Percentiles rank a stretch among this genome's conserved stretches.
phyloP scores from a whole-genome alignment of 2,113 vertebrate species.

The Heterocephalus glaber region DNA sequence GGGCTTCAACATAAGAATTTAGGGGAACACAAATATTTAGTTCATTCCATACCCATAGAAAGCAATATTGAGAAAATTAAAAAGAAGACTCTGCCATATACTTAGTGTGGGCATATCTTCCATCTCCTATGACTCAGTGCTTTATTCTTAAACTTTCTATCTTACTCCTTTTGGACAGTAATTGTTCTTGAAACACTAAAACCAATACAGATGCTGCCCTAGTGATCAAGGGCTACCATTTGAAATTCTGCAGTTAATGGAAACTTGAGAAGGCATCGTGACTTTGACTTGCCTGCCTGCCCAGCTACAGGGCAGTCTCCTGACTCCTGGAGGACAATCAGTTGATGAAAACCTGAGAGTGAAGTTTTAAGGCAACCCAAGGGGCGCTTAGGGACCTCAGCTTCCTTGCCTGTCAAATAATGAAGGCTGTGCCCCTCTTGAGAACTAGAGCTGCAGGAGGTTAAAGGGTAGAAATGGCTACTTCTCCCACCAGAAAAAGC shows the following conservation, averaged over 20 bases:
- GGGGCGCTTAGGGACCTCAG: neutral
- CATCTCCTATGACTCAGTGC: neutral
- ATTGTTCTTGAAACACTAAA: constrained; percentile 43
- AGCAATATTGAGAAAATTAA: constrained; percentile 3
- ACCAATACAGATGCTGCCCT: neutral
- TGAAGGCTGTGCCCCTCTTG: neutral
- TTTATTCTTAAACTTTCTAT: constrained; percentile 45
- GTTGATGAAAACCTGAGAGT: constrained; percentile 56
- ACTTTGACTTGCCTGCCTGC: constrained; percentile 57
- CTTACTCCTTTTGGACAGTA: constrained; percentile 17
- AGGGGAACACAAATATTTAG: neutral
- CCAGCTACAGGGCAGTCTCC: constrained; percentile 48
- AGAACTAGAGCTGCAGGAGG: neutral
- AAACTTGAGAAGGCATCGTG: constrained; percentile 31
- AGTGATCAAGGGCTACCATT: constrained; percentile 50
- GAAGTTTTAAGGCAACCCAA: constrained; percentile 65
- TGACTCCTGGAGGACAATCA: constrained; percentile 26
- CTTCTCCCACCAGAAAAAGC: constrained; percentile 62
- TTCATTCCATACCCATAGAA: neutral
- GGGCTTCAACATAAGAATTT: neutral
- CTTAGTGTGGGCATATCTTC: neutral
- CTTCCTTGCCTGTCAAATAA: constrained; percentile 58
- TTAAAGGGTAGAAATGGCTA: neutral
- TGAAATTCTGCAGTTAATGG: constrained; percentile 16
- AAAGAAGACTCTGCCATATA: neutral